Evolutionary conservation across 2,797 vertebrate species (phyloP).

Genomic region (Apogon talboti): DNA sequence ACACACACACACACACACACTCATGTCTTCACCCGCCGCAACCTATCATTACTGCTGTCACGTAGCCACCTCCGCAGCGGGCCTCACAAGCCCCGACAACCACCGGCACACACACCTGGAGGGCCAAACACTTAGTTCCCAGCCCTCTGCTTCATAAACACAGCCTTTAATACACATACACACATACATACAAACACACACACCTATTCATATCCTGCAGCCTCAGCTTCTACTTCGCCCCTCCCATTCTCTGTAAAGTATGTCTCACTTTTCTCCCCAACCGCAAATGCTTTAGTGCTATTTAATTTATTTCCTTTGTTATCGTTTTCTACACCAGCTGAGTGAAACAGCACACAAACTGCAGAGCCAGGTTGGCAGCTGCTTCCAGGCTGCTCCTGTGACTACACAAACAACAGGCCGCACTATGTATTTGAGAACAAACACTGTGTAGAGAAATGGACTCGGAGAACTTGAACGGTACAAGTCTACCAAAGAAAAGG

Average conservation of each 20-base stretch:
- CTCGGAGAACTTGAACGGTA: conserved; percentile 25
- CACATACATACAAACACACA: conserved; percentile 31
- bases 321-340: conserved; percentile 56
- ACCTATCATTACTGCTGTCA: conserved; percentile 85
- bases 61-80: conserved; percentile 75
- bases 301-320: conserved; percentile 75
- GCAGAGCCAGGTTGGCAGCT: conserved; percentile 45
- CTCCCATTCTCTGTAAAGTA: conserved; percentile 61
- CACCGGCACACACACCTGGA: conserved; percentile 79
- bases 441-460: conserved; percentile 27
- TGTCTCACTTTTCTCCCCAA: conserved; percentile 61
- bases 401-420: conserved; percentile 43
- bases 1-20: conserved; percentile 57
- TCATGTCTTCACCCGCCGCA: conserved; percentile 80
- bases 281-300: conserved; percentile 65
- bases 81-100: conserved; percentile 81
- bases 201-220: conserved; percentile 70
- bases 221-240: conserved; percentile 57
- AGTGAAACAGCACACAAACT: conserved; percentile 36
- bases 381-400: conserved; percentile 51
- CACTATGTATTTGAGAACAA: conserved; percentile 23
- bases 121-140: conserved; percentile 80
- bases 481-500: conserved; percentile 6
- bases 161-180: conserved; percentile 51
- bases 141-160: conserved; percentile 71